Evolutionary conservation across 2,888 invertebrate species (phyloP).

Genomic region (Netelia fuscicornis): DNA sequence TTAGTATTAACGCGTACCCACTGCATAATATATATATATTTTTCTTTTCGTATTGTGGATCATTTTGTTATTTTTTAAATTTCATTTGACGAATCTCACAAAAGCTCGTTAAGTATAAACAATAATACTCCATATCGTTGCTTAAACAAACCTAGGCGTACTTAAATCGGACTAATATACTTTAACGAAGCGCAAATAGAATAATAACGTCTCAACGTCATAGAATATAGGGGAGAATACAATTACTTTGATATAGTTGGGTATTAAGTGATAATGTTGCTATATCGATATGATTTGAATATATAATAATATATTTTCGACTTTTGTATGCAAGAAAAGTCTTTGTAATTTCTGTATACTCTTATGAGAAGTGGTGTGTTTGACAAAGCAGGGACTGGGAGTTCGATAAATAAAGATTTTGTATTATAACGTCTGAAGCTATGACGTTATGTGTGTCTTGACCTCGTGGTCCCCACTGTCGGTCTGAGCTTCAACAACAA

Average conservation of each 20-base stretch:
- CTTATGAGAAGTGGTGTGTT: slow-evolving; percentile 41
- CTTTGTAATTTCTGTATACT: slow-evolving; percentile 72
- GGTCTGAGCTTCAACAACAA: neutral
- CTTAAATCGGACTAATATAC: slow-evolving; percentile 53
- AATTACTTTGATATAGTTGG: slow-evolving; percentile 57
- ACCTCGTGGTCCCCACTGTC: slow-evolving; percentile 41
- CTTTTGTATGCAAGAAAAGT: slow-evolving; percentile 69
- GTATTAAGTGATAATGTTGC: slow-evolving; percentile 28
- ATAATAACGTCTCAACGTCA: neutral
- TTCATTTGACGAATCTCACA: slow-evolving; percentile 10
- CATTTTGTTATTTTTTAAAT: slow-evolving; percentile 12
- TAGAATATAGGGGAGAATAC: slow-evolving; percentile 12
- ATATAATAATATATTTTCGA: slow-evolving; percentile 76
- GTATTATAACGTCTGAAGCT: slow-evolving; percentile 62
- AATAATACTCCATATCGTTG: neutral
- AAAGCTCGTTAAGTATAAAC: slow-evolving; percentile 34
- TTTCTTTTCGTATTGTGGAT: slow-evolving; percentile 12
- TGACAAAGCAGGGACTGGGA: slow-evolving; percentile 4
- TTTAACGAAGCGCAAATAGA: slow-evolving; percentile 5
- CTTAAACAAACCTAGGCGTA: slow-evolving; percentile 39
- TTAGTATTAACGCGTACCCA: slow-evolving; percentile 57
- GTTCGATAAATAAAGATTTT: slow-evolving; percentile 72
- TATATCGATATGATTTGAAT: slow-evolving; percentile 60
- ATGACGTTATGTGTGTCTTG: slow-evolving; percentile 47
- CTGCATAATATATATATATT: slow-evolving; percentile 44